A percentile compares a stretch with the other conserved stretches of the same genome.
phyloP scores from a whole-genome alignment of 2,797 vertebrate species.

The Sebastes ruberrimus region DNA sequence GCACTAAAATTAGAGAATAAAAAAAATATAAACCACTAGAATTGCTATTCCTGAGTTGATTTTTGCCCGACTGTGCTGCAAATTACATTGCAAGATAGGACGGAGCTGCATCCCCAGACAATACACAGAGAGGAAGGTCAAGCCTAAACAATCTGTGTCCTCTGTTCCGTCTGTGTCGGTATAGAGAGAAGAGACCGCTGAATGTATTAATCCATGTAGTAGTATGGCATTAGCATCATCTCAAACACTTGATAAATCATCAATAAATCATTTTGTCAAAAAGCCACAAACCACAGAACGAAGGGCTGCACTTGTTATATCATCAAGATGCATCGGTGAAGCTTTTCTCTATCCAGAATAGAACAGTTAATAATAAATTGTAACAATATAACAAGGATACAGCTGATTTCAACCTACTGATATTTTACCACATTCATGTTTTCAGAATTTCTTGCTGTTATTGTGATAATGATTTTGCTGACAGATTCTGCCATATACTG shows the following conservation, averaged over 20 bases:
- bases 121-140: constrained; percentile 63
- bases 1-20: constrained; percentile 33
- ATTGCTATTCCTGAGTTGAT: constrained; percentile 41
- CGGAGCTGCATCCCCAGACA: constrained; percentile 53
- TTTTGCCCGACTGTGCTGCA: constrained; percentile 25
- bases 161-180: constrained; percentile 50
- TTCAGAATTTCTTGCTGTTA: constrained; percentile 4
- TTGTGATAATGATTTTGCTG: constrained; percentile 29
- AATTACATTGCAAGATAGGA: constrained; percentile 47
- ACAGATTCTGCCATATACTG: constrained; percentile 17
- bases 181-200: constrained; percentile 20
- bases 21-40: constrained; percentile 6
- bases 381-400: constrained; percentile 20
- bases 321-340: constrained; percentile 12
- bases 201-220: constrained; percentile 21
- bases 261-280: constrained; percentile 22
- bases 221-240: constrained; percentile 22
- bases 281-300: constrained; percentile 27
- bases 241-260: constrained; percentile 40
- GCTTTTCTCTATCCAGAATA: constrained; percentile 7
- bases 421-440: constrained; percentile 2
- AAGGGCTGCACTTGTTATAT: constrained; percentile 17
- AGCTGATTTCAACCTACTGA: constrained; percentile 10
- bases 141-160: constrained; percentile 60
- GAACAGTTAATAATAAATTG: constrained; percentile 10